phyloP scores from a whole-genome alignment of 2,888 invertebrate genomes.

The Masnerella sp. region DNA sequence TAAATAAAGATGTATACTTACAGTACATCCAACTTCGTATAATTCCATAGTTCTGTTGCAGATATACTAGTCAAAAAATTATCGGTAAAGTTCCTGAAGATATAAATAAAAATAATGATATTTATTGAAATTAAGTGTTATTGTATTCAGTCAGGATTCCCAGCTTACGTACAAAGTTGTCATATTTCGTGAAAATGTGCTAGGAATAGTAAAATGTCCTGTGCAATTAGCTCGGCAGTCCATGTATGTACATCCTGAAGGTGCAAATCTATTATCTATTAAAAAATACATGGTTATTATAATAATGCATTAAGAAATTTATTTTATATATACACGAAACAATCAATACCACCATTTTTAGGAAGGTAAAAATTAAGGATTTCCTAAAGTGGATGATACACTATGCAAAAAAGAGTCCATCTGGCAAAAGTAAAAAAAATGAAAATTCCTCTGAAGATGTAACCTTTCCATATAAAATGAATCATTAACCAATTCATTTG shows the following conservation, averaged over 20 bases:
- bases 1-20: conserved; percentile 15
- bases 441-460: too few relatives aligned
- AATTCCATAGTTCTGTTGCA: conserved; percentile 11
- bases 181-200: conserved; percentile 67
- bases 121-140: not conserved
- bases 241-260: conserved; percentile 64
- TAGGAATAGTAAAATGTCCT: conserved; percentile 68
- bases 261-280: conserved; percentile 65
- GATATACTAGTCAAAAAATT: conserved; percentile 30
- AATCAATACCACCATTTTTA: too few relatives aligned
- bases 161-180: conserved; percentile 69
- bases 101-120: conserved; percentile 1
- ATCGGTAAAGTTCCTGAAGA: conserved; percentile 29
- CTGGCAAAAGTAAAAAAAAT: too few relatives aligned
- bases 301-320: not conserved
- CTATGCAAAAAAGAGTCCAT: too few relatives aligned
- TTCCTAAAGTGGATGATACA: too few relatives aligned
- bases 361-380: too few relatives aligned
- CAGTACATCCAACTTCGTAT: conserved; percentile 29
- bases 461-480: too few relatives aligned
- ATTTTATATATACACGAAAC: not conserved
- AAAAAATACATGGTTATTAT: not conserved
- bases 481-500: too few relatives aligned
- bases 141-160: not conserved
- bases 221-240: conserved; percentile 66